phyloP scores from a whole-genome alignment of 2,797 vertebrate genomes.

The Smutsia gigantea region DNA sequence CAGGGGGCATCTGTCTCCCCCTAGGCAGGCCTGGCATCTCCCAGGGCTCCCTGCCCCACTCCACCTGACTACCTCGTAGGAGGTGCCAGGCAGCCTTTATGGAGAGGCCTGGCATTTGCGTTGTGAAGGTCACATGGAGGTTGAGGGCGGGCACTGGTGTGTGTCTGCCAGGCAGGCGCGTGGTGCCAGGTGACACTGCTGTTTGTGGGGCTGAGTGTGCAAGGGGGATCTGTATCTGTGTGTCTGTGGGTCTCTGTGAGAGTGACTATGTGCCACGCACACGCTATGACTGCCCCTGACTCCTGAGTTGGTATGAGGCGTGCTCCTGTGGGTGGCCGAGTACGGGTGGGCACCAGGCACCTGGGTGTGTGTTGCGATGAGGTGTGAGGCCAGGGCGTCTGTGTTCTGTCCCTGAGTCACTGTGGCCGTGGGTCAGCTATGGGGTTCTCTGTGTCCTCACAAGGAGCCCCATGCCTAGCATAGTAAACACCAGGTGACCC shows the following conservation, averaged over 20 bases:
- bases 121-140: slow-evolving; percentile 73
- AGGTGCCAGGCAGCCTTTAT: slow-evolving; percentile 58
- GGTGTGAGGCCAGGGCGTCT: not conserved
- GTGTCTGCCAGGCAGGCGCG: not conserved
- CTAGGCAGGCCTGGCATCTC: not conserved
- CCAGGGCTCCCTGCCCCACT: not conserved
- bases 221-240: not conserved
- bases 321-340: not conserved
- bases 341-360: no score
- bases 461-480: not conserved
- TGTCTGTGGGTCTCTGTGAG: not conserved
- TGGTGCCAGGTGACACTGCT: slow-evolving; percentile 61
- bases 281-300: not conserved
- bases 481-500: not conserved
- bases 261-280: not conserved
- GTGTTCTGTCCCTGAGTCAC: not conserved
- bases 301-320: not conserved
- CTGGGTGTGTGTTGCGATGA: not conserved
- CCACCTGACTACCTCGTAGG: not conserved
- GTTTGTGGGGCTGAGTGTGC: not conserved
- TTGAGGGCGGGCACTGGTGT: not conserved
- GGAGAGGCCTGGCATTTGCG: slow-evolving; percentile 63
- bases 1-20: not conserved
- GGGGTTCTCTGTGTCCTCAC: not conserved
- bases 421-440: not conserved